Conservation (phyloP, 2,888 invertebrate species). For the Pemphredon lugubris region DNA sequence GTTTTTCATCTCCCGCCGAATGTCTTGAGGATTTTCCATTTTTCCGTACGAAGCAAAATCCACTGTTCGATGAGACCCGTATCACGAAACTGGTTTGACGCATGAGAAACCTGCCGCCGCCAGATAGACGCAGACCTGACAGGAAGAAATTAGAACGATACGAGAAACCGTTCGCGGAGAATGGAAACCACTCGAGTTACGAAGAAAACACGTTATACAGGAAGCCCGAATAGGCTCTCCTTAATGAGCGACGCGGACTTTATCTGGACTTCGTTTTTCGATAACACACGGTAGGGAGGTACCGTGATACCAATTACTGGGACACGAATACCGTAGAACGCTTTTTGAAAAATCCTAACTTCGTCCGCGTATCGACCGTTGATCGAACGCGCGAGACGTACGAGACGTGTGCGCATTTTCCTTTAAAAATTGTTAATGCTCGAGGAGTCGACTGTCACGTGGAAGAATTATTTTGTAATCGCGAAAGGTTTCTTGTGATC, state of each 20-base stretch:
- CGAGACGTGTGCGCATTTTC: too few species aligned
- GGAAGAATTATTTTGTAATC: too few species aligned
- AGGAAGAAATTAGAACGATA: constrained; percentile 56
- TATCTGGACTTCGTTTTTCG: constrained; percentile 32
- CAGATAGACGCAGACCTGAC: constrained; percentile 16
- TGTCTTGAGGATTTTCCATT: neutral
- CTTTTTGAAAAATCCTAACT: too few species aligned
- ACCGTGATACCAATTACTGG: constrained; percentile 8
- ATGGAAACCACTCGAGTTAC: constrained; percentile 47
- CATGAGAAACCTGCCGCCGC: constrained; percentile 14
- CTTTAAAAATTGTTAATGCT: too few species aligned
- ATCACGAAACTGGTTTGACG: constrained; percentile 19
- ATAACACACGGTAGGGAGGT: constrained; percentile 12
- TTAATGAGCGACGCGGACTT: constrained; percentile 38
- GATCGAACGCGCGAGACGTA: too few species aligned
- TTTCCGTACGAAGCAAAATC: neutral
- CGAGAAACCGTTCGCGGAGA: constrained; percentile 44
- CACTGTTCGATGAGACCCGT: neutral
- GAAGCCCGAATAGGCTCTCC: constrained; percentile 41
- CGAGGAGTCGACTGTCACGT: too few species aligned
- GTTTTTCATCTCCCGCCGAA: too few species aligned
- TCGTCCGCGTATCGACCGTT: too few species aligned
- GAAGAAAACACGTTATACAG: constrained; percentile 50
- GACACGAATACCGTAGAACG: too few species aligned
- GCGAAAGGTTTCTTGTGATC: too few species aligned